Base-by-base conservation (phyloP, 2,113 vertebrate genomes). In the Merops nubicus region DNA sequence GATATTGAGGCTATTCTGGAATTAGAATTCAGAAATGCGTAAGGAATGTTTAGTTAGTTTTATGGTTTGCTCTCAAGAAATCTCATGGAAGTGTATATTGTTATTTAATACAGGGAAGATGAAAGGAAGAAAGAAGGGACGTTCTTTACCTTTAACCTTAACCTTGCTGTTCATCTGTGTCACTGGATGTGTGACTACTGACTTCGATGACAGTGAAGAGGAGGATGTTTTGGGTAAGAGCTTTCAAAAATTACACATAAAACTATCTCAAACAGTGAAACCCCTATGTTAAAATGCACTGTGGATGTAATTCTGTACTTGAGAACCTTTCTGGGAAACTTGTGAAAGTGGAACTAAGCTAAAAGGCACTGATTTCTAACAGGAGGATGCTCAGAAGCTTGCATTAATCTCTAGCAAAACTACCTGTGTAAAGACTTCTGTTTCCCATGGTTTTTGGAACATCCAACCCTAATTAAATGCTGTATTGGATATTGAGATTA, bases 191-290 rank as follows among this genome's bases (percentile, higher is more conserved):
- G 18, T 76, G 28, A 31, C 47, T 68, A 73, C 89, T 36, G 79
- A 59, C 33, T 29, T 85, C 19, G 90, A 96, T 8, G 94, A 83
- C 29, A 50, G 4, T 0, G 31, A 97, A 57, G 20, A 93, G 1
- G 34, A 45, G 12, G 70, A 73, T 15, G 11, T 59, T 63, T 54
- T 82, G 80, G 98, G 98, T 98, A 98, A 97, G 88, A 56, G n/a
- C 22, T 93, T 23, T 22, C 34, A 18, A 47, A 79, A 87, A 72
- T 11, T 7, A 42, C 22, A 48, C 22, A 7, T 7, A 31, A 43
- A 75, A 64, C 11, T 53, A 9, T 23, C 18, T 56, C 23, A 31
- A 59, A n/a, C 12, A 81, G 9, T 7, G 45, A 38, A 60, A 15
- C 3, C 4, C 5, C 45, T 21, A 0, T 15, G 25, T 53, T 38